A percentile compares a stretch with the other conserved stretches of the same genome.
phyloP scores from a whole-genome alignment of 2,113 vertebrate species.

The Sapajus apella region DNA sequence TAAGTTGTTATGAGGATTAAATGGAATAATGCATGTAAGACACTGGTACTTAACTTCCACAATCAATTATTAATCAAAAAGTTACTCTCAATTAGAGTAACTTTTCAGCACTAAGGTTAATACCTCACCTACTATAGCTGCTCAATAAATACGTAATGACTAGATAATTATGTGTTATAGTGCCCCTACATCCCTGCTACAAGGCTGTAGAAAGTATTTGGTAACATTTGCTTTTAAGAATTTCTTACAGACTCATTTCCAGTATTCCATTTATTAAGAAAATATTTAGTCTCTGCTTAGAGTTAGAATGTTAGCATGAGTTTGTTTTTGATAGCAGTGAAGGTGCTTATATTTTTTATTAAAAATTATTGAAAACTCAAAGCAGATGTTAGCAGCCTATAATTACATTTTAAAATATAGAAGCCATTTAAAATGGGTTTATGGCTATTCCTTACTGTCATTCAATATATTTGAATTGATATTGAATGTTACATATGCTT shows the following conservation, averaged over 20 bases:
- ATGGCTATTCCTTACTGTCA: not conserved
- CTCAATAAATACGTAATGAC: not conserved
- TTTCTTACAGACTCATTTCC: not conserved
- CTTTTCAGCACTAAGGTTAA: not conserved
- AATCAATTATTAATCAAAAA: not conserved
- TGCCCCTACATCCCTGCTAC: not conserved
- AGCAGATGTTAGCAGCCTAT: not conserved
- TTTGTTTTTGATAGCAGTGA: not conserved
- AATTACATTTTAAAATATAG: conserved; percentile 21
- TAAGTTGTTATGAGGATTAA: not conserved
- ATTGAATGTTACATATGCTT: not conserved
- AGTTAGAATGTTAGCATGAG: not conserved
- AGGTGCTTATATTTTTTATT: conserved; percentile 15
- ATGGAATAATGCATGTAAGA: not conserved
- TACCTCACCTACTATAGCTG: not conserved
- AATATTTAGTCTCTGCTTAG: not conserved
- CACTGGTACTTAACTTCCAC: not conserved
- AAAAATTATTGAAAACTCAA: conserved; percentile 13
- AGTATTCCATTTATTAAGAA: conserved; percentile 11
- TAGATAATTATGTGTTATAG: not conserved
- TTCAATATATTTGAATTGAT: not conserved
- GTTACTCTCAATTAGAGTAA: not conserved
- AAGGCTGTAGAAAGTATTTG: not conserved
- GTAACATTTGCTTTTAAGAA: not conserved
- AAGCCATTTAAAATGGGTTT: not conserved